Percentiles rank a stretch among this genome's conserved stretches.
Conservation (phyloP, 2,797 vertebrate species). For the Phoxinus dragarum region DNA sequence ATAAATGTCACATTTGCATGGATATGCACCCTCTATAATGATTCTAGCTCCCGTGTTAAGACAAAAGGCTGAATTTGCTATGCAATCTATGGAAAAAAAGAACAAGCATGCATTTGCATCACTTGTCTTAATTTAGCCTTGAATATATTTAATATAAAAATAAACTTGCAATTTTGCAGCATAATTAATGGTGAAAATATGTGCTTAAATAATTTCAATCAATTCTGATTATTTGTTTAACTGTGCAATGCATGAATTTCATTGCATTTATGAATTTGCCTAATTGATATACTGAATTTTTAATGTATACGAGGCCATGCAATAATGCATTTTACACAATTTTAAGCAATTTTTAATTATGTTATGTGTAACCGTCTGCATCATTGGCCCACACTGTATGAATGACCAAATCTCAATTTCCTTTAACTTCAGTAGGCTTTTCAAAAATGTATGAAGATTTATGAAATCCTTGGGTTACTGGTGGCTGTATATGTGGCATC, state of each 20-base stretch:
- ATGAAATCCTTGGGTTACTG: slow-evolving; percentile 8
- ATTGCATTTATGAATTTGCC: neutral
- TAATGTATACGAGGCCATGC: neutral
- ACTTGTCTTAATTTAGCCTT: neutral
- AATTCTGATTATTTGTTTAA: neutral
- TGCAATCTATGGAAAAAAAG: neutral
- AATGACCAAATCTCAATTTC: neutral
- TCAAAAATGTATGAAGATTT: slow-evolving; percentile 13
- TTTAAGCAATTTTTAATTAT: neutral
- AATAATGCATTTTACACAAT: neutral
- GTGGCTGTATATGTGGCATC: neutral
- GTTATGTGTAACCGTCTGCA: neutral
- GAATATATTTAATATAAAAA: neutral
- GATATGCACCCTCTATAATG: slow-evolving; percentile 22
- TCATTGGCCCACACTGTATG: neutral
- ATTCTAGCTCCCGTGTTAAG: slow-evolving; percentile 1
- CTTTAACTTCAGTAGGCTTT: neutral
- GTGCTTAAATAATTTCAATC: neutral
- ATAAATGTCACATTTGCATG: slow-evolving; percentile 59
- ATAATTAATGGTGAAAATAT: neutral
- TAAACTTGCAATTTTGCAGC: neutral
- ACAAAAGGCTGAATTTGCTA: neutral
- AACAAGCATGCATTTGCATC: neutral
- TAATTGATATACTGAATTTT: neutral
- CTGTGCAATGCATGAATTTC: neutral